Evolutionary conservation across 2,888 invertebrate genomes (phyloP).

Genomic region (Gymnocheta viridis): DNA sequence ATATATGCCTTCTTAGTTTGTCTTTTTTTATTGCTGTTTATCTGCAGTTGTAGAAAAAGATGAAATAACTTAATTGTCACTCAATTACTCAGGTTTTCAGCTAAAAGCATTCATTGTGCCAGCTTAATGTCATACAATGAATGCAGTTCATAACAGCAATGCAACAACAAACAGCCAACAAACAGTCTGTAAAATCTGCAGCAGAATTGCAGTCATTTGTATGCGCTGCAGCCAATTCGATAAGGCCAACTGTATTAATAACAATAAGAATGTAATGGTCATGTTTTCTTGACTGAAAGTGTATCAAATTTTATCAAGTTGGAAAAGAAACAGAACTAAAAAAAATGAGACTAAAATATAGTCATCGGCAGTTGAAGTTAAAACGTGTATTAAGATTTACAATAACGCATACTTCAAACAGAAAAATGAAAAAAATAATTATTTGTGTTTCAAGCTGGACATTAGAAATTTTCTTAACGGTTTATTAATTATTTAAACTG

Average conservation of each 20-base stretch:
- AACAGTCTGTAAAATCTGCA: background rate
- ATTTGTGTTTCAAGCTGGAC: too few relatives aligned
- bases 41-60: slow-evolving; percentile 27
- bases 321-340: background rate
- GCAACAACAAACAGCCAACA: background rate
- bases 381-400: background rate
- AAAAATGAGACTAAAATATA: background rate
- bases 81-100: slow-evolving; percentile 81
- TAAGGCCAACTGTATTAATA: slow-evolving; percentile 46
- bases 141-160: slow-evolving; percentile 40
- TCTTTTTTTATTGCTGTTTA: background rate
- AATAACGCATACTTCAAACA: background rate
- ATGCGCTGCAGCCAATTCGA: slow-evolving; percentile 29
- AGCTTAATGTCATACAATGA: slow-evolving; percentile 64
- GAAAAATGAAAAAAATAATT: too few relatives aligned
- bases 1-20: background rate
- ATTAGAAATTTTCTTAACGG: too few relatives aligned
- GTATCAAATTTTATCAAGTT: slow-evolving; percentile 27
- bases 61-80: slow-evolving; percentile 81
- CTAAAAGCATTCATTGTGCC: slow-evolving; percentile 71
- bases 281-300: slow-evolving; percentile 30
- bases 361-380: background rate
- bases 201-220: slow-evolving; percentile 23
- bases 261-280: slow-evolving; percentile 35
- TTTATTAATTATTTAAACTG: too few relatives aligned